These are phyloP conservation scores for Eubucco bourcierii DNA, from an alignment of 2,113 vertebrate genomes.

Conservation along the genomic window DNA sequence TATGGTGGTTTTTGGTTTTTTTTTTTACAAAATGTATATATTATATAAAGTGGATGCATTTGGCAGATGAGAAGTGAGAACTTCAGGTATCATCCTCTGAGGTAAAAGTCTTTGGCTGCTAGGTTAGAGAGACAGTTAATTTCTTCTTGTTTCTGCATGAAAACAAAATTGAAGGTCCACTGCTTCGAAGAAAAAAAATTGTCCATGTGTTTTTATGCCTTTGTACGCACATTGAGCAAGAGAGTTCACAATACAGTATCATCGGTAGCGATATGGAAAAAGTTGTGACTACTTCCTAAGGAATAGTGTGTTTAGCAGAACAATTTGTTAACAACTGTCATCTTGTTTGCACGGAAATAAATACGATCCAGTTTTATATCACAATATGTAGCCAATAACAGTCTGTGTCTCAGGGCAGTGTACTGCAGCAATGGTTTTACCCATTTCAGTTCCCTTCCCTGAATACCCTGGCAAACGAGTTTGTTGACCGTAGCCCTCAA, in stretches of 20 bases:
- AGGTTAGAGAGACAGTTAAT: not conserved
- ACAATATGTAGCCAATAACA: not conserved
- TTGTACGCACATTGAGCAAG: accelerated
- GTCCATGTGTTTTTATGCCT: not conserved
- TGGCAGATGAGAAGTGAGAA: not conserved
- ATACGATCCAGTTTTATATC: not conserved
- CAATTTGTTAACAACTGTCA: not conserved
- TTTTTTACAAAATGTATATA: not conserved
- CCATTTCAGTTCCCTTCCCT: not conserved
- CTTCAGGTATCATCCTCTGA: not conserved
- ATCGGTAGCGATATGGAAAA: not conserved
- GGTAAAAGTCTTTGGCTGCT: not conserved
- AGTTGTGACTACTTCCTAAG: not conserved
- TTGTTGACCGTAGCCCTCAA: not conserved
- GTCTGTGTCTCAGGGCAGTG: not conserved
- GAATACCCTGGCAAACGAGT: not conserved
- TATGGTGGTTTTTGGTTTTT: not conserved
- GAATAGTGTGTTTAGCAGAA: not conserved
- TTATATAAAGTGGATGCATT: not conserved
- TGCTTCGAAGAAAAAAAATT: not conserved
- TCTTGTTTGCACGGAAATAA: not conserved
- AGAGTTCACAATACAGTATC: not conserved
- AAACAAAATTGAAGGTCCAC: not conserved
- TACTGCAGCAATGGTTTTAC: not conserved
- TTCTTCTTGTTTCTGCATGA: not conserved